Conservation (phyloP, 2,888 invertebrate species). For the Metopia argyrocephala region DNA sequence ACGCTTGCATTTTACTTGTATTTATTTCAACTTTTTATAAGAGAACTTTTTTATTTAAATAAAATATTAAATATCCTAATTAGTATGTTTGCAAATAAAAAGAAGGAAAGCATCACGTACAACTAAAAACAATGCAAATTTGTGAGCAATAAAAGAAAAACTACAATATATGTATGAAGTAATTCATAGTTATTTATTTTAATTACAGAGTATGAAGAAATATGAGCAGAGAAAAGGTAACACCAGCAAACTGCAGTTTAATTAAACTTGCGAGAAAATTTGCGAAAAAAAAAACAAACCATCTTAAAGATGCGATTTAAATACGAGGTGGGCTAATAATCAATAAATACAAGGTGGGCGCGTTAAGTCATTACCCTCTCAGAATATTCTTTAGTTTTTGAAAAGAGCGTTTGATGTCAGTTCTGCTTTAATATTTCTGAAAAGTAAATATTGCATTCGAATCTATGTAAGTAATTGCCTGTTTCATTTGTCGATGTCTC, state of each 20-base stretch:
- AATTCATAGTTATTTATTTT: no score
- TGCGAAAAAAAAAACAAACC: conserved; percentile 9
- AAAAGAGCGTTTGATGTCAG: no score
- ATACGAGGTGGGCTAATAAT: no score
- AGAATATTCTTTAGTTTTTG: no score
- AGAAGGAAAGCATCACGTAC: neutral
- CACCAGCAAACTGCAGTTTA: conserved; percentile 33
- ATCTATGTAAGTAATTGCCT: no score
- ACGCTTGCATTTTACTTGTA: conserved; percentile 5
- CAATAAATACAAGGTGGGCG: no score
- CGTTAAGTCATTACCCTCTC: no score
- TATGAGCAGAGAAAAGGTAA: neutral
- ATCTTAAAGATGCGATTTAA: no score
- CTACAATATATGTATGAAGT: no score
- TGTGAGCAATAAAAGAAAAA: neutral
- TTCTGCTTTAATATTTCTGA: no score
- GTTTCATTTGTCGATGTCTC: no score
- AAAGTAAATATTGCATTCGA: no score
- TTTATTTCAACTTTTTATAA: neutral
- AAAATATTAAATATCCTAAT: conserved; percentile 54
- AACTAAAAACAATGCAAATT: neutral
- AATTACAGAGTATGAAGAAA: neutral
- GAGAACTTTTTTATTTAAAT: conserved; percentile 41
- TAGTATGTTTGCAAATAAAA: conserved; percentile 22
- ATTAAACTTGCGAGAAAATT: conserved; percentile 44